Evolutionary conservation across 2,113 vertebrate species (phyloP).

Genomic region (Corydoras maculifer): DNA sequence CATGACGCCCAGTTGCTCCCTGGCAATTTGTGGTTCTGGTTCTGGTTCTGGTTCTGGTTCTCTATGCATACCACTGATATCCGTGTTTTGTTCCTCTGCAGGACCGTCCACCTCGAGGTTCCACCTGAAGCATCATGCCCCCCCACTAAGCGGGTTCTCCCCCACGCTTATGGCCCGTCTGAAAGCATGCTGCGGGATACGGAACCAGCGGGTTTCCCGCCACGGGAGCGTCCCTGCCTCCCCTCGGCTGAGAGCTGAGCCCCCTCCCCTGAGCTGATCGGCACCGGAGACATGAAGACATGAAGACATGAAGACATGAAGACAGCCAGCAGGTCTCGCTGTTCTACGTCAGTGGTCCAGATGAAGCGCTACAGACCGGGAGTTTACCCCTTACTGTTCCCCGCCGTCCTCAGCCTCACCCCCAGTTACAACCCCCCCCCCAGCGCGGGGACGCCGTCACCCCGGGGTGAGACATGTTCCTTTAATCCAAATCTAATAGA

Average conservation of each 20-base stretch:
- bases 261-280: constrained; percentile 1
- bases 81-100: too few relatives aligned
- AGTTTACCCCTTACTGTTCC: constrained; percentile 84
- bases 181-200: too few relatives aligned
- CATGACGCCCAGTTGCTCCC: too few relatives aligned
- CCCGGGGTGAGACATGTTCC: constrained; percentile 76
- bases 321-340: constrained; percentile 82
- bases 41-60: too few relatives aligned
- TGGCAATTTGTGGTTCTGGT: too few relatives aligned
- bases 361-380: constrained; percentile 83
- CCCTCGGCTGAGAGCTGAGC: constrained; percentile 9
- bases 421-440: constrained; percentile 74
- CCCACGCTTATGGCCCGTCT: too few relatives aligned
- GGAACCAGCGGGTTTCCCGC: too few relatives aligned
- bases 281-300: constrained; percentile 68
- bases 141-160: too few relatives aligned
- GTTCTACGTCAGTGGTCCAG: constrained; percentile 77
- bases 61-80: too few relatives aligned
- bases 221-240: background rate
- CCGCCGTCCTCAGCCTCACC: constrained; percentile 79
- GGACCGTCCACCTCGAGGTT: too few relatives aligned
- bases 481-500: background rate
- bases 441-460: constrained; percentile 79
- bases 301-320: constrained; percentile 57
- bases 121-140: too few relatives aligned